phyloP scores from a whole-genome alignment of 2,113 vertebrate genomes.

The Bujurquina vittata region DNA sequence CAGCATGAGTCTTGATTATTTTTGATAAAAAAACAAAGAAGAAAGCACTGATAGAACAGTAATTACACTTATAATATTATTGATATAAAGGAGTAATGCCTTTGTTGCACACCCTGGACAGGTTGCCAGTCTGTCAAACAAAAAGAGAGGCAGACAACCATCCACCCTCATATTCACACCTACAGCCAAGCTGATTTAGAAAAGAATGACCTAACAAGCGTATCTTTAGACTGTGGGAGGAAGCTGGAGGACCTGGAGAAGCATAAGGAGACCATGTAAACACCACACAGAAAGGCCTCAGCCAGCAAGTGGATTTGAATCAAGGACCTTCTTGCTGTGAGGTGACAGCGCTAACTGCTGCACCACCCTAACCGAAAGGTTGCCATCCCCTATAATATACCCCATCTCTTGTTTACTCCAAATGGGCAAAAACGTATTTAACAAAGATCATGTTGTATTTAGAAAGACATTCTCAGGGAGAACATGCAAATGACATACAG shows the following conservation, averaged over 20 bases:
- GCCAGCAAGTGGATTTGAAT: not conserved
- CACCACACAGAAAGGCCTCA: not conserved
- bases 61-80: not conserved
- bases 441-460: not conserved
- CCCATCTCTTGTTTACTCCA: not conserved
- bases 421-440: not conserved
- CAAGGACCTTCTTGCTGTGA: not conserved
- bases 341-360: not conserved
- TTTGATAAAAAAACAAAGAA: not conserved
- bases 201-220: not conserved
- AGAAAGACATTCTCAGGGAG: too few species aligned
- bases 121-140: not conserved
- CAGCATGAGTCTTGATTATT: not conserved
- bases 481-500: too few species aligned
- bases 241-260: not conserved
- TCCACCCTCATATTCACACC: too few species aligned
- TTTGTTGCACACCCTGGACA: not conserved
- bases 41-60: not conserved
- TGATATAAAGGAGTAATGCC: not conserved
- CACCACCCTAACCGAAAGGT: not conserved
- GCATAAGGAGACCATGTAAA: not conserved
- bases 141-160: not conserved
- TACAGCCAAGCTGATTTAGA: too few species aligned
- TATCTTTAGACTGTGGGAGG: not conserved
- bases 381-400: not conserved